These are phyloP conservation scores for Rhynchotus rufescens DNA, from an alignment of 2,797 vertebrate genomes.

Conservation along the genomic window DNA sequence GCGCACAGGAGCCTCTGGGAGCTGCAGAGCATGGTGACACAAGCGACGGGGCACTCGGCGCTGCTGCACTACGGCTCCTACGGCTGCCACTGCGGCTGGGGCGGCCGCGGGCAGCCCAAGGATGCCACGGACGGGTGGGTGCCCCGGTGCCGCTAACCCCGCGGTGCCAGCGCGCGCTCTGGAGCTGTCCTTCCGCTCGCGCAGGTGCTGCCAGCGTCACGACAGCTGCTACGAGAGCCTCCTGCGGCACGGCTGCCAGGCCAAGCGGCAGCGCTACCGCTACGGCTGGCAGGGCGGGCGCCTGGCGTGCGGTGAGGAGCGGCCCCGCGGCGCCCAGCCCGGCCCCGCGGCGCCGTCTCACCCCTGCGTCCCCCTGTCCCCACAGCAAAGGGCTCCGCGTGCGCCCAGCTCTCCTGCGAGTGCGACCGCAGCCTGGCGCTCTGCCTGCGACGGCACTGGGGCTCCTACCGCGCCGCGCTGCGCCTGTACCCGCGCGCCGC, in stretches of 20 bases:
- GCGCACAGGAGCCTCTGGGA: slow-evolving; percentile 30
- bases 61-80: slow-evolving; percentile 53
- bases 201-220: slow-evolving; percentile 54
- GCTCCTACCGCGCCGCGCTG: background rate
- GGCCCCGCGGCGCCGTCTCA: accelerated
- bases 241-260: accelerated
- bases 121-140: slow-evolving; percentile 72
- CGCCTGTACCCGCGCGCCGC: accelerated
- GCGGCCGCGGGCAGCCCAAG: slow-evolving; percentile 68
- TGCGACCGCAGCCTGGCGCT: slow-evolving; percentile 39
- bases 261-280: accelerated
- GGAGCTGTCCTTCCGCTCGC: background rate
- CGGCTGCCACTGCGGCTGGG: slow-evolving; percentile 76
- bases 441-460: background rate
- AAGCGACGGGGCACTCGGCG: slow-evolving; percentile 34
- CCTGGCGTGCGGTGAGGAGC: slow-evolving; percentile 24
- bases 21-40: slow-evolving; percentile 55
- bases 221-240: background rate
- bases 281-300: accelerated
- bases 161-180: background rate
- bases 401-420: background rate
- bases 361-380: background rate
- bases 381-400: background rate
- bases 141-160: background rate
- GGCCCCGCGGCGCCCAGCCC: too few relatives aligned